Percentiles rank a stretch among this genome's conserved stretches.
These are phyloP conservation scores for Leucania comma DNA, from an alignment of 2,888 invertebrate genomes.

Conservation along the genomic window DNA sequence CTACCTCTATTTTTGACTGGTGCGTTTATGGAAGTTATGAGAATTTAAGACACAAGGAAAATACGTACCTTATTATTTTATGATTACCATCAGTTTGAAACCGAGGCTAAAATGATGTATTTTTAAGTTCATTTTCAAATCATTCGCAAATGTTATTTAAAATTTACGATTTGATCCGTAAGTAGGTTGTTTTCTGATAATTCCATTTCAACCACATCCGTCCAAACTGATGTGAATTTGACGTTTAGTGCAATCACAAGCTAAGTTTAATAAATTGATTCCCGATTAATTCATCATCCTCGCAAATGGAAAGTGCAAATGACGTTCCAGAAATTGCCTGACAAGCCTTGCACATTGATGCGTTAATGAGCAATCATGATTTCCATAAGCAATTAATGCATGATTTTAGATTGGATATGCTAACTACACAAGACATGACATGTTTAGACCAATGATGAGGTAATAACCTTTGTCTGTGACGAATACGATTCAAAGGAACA, in stretches of 20 bases:
- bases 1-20: too few species aligned
- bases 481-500: not conserved
- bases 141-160: not conserved
- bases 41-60: not conserved
- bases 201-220: conserved; percentile 1
- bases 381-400: conserved; percentile 36
- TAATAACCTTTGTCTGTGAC: not conserved
- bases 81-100: not conserved
- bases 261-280: conserved; percentile 29
- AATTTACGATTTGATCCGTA: not conserved
- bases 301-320: conserved; percentile 56
- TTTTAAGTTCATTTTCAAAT: not conserved
- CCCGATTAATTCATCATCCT: conserved; percentile 40
- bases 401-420: conserved; percentile 35
- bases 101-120: not conserved
- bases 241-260: conserved; percentile 21
- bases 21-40: not conserved
- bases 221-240: conserved; percentile 6
- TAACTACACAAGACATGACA: conserved; percentile 18
- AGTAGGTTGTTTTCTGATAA: not conserved
- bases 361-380: conserved; percentile 46
- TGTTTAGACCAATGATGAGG: not conserved
- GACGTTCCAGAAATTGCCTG: conserved; percentile 44
- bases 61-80: not conserved
- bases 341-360: conserved; percentile 29